Evolutionary conservation across 2,113 vertebrate genomes (phyloP), one percentile per base, ranked within the genome.

Genomic region (Ceyx margarethae): DNA sequence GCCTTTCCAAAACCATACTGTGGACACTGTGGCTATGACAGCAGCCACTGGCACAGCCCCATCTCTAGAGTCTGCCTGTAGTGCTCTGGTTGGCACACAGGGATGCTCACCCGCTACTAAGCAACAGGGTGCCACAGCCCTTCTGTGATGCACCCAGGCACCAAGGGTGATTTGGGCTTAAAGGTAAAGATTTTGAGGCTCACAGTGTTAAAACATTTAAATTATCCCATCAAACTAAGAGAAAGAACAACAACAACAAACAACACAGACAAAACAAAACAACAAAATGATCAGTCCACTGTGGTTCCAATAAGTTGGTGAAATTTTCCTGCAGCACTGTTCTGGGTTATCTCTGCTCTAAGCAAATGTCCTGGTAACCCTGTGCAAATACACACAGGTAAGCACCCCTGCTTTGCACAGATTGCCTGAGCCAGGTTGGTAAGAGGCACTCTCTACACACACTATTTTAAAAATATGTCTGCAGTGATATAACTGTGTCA

Each of bases 21-120:
- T 0, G 0, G n/a, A 25, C 4, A 3, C 8, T 11, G 26, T 2
- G 1, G 16, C 48, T 3, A 64, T 31, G 21, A 22, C 4, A 13
- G 12, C 23, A 50, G 28, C 33, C 10, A 2, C 1, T 0, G 46
- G 25, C 35, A 50, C 28, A 75, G 35, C 14, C 69, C 51, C 21
- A 11, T 20, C 18, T 50, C 22, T 1, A 5, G 3, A 51, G 28
- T 64, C 40, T 2, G 3, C 22, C 43, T 6, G 0, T 2, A 3
- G 35, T 2, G 9, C 22, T 53, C n/a, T 65, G 2, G 0, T 40
- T 0, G 6, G 67, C 33, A 56, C 53, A 12, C 58, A 5, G 17
- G 9, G 16, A 7, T 45, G 20, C 16, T 33, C 2, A 1, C 22
- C 35, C 45, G 71, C 50, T 13, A 23, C 9, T 1, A 3, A 68